These are phyloP conservation scores for Irena cyanogastra DNA, from an alignment of 2,113 vertebrate species.

Conservation along the genomic window DNA sequence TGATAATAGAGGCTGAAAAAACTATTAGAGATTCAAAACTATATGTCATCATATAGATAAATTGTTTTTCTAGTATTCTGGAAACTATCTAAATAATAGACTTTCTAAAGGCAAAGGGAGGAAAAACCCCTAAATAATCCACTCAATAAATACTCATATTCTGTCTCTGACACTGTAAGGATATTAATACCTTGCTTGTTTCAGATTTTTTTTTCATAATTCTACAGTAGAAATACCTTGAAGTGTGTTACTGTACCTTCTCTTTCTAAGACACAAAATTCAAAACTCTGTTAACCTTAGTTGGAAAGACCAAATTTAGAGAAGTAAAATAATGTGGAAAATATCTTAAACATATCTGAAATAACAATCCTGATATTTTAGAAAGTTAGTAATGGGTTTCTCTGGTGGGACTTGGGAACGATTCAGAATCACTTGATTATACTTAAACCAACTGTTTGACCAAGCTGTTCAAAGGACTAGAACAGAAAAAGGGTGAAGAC, in stretches of 20 bases:
- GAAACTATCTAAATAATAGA: neutral
- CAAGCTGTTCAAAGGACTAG: neutral
- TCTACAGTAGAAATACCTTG: neutral
- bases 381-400: neutral
- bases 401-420: neutral
- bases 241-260: neutral
- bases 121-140: neutral
- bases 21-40: neutral
- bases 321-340: neutral
- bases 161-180: neutral
- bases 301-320: neutral
- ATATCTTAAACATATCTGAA: neutral
- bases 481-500: neutral
- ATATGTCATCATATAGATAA: neutral
- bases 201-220: neutral
- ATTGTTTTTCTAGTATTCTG: neutral
- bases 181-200: neutral
- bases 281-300: neutral
- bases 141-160: neutral
- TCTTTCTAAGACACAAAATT: neutral
- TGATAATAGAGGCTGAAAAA: neutral
- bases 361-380: neutral
- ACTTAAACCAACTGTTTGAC: neutral
- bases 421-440: neutral
- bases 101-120: neutral